Base-by-base conservation (phyloP, 2,113 vertebrate species). In the Clarias magur region DNA sequence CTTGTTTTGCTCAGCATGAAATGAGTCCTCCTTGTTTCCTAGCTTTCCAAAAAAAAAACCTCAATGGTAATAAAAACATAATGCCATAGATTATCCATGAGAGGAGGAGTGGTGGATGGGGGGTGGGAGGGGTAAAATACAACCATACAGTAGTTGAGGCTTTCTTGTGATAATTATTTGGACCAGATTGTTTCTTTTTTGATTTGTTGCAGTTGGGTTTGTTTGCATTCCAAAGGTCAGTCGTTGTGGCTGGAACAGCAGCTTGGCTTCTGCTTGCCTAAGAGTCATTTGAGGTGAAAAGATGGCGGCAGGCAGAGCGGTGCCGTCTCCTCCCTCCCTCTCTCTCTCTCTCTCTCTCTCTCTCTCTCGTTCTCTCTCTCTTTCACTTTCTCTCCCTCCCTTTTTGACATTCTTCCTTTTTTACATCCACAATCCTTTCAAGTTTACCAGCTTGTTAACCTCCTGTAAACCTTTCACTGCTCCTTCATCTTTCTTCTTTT, bases 241-340 rank as follows among this genome's bases (percentile, higher is more conserved):
- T 85, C 42, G 53, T 79, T 85, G 83, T 83, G 72, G 80, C 62
- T 73, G 34, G 63, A 79, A 84, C 72, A 83, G 82, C 70, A 67
- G 63, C 57, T 67, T 76, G 53, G 85, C 81, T 89, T 86, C 27
- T 54, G 56, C 88, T 59, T 53, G 42, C 57, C 30, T 88, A 72
- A 70, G 85, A 88, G 87, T 85, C 87, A 86, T 88, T 65, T 81
- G 60, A 86, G 88, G 88, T 85, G 88, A 88, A 88, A 88, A 86
- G 68, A 86, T 88, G 84, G 88, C n/a, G 62, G 62, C 65, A 68
- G 63, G 62, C 81, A 68, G 63, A 83, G 38, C 42, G 21, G 30
- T 81, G 79, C 79, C 13, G 57, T 42, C 19, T 62, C 30, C 70
- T 83, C 81, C 53, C 68, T 63, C 48, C 10, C 42, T 27, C 63